Percentiles rank a stretch among this genome's conserved stretches.
phyloP scores from a whole-genome alignment of 2,113 vertebrate species.

The Callipepla californica region DNA sequence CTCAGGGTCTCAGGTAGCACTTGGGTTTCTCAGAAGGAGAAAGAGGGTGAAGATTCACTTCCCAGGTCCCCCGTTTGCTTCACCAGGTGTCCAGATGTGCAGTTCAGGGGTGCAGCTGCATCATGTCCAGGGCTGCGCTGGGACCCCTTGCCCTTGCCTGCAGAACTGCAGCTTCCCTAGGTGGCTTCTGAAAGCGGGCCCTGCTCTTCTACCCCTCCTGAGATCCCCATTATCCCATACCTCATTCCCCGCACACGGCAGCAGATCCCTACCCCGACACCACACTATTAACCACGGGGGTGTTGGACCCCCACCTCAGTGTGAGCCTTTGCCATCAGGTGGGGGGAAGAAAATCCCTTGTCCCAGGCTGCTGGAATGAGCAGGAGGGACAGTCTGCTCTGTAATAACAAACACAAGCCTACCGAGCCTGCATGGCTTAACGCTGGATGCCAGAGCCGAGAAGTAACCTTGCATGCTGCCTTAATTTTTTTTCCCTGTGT shows the following conservation, averaged over 20 bases:
- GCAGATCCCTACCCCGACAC: neutral
- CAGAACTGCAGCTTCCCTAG: neutral
- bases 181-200: neutral
- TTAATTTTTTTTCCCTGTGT: constrained; percentile 11
- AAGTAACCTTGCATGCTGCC: neutral
- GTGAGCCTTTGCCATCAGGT: neutral
- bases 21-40: neutral
- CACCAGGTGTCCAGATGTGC: neutral
- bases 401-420: neutral
- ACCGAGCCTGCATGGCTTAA: neutral
- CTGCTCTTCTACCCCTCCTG: accelerated
- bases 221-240: neutral
- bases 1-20: neutral
- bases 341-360: neutral
- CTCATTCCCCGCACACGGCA: accelerated
- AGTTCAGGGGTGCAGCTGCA: neutral
- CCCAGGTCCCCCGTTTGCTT: neutral
- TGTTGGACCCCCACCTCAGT: neutral
- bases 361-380: neutral
- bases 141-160: neutral
- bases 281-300: accelerated
- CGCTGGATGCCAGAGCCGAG: constrained; percentile 23
- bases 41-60: neutral
- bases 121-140: neutral
- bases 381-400: neutral